A percentile compares a stretch with the other conserved stretches of the same genome.
phyloP scores from a whole-genome alignment of 1,140 invertebrate genomes.

The Batillaria attramentaria region DNA sequence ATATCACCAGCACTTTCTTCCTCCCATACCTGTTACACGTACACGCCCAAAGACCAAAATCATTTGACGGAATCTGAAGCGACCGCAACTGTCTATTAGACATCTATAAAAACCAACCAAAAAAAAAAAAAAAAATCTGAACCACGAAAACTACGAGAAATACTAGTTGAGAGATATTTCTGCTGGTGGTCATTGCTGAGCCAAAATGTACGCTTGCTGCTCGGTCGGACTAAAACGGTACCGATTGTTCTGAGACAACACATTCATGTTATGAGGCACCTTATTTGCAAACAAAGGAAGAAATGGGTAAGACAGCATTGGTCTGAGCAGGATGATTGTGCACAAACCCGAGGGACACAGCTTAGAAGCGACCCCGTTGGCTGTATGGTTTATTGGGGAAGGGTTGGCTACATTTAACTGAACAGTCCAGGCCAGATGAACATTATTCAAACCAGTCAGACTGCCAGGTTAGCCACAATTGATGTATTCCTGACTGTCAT shows the following conservation, averaged over 20 bases:
- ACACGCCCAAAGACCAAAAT: too few relatives aligned
- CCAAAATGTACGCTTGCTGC: not conserved
- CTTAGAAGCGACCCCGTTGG: too few relatives aligned
- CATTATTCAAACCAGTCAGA: not conserved
- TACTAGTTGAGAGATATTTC: not conserved
- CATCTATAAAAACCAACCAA: not conserved
- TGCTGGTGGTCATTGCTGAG: not conserved
- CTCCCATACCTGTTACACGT: slow-evolving; percentile 54
- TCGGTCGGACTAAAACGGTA: too few relatives aligned
- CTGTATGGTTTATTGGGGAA: too few relatives aligned
- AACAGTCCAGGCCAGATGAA: not conserved
- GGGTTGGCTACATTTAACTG: too few relatives aligned
- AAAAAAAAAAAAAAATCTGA: not conserved
- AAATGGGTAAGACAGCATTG: too few relatives aligned
- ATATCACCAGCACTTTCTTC: slow-evolving; percentile 48
- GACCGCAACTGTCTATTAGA: not conserved
- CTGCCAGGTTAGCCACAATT: not conserved
- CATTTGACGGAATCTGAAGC: too few relatives aligned
- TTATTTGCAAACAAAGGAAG: too few relatives aligned
- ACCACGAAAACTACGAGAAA: not conserved
- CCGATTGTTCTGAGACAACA: too few relatives aligned
- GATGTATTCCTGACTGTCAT: not conserved
- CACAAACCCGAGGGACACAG: too few relatives aligned
- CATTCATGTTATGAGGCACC: too few relatives aligned
- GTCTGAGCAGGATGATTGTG: too few relatives aligned